Evolutionary conservation across 2,113 vertebrate genomes (phyloP).

Genomic region (Talpa occidentalis): DNA sequence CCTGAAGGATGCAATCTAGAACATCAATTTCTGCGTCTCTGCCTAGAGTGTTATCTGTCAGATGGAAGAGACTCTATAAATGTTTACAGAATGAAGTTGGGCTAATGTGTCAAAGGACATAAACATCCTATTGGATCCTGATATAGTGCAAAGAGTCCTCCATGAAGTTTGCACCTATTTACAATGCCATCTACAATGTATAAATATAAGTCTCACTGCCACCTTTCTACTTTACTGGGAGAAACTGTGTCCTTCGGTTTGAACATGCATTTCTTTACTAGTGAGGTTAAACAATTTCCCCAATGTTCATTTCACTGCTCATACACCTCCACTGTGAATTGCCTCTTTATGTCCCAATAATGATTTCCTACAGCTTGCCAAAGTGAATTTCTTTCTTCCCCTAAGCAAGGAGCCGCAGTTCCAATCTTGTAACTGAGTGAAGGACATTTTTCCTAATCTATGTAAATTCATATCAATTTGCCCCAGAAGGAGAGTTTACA

Average conservation of each 20-base stretch:
- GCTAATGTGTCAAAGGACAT: not conserved
- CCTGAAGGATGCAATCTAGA: not conserved
- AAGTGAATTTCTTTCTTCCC: not conserved
- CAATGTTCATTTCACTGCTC: not conserved
- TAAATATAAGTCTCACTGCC: not conserved
- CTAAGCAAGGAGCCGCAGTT: not conserved
- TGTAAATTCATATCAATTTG: not conserved
- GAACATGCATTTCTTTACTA: not conserved
- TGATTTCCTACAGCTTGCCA: conserved; percentile 25
- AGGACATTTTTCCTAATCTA: not conserved
- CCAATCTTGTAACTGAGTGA: not conserved
- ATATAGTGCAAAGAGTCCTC: not conserved
- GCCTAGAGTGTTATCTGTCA: not conserved
- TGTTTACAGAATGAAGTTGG: not conserved
- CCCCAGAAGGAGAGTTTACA: not conserved
- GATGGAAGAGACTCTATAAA: not conserved
- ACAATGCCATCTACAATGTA: not conserved
- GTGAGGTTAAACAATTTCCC: not conserved
- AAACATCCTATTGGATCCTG: not conserved
- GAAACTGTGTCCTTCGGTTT: not conserved
- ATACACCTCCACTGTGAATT: not conserved
- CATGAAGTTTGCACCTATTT: not conserved
- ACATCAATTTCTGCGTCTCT: not conserved
- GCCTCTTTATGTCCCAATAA: conserved; percentile 10
- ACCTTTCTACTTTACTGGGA: not conserved